phyloP scores from a whole-genome alignment of 2,113 vertebrate genomes.

The Microcebus lehilahytsara region DNA sequence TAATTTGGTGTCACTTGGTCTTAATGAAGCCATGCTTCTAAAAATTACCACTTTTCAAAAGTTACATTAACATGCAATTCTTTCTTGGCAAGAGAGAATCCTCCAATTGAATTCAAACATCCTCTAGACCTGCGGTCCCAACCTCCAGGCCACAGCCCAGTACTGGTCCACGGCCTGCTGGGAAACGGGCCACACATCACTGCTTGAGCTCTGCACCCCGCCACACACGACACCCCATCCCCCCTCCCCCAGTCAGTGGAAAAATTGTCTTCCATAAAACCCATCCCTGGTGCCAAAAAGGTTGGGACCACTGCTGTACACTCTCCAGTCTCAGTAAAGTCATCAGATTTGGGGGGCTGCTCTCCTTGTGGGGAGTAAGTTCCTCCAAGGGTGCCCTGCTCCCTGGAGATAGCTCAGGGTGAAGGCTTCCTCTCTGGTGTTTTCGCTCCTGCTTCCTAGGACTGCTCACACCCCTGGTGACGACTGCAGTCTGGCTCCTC shows the following conservation, averaged over 20 bases:
- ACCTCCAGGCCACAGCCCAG: too few relatives aligned
- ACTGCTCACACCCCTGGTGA: neutral
- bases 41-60: constrained; percentile 25
- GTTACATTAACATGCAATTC: neutral
- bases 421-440: neutral
- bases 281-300: too few relatives aligned
- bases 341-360: neutral
- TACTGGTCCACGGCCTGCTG: too few relatives aligned
- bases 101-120: neutral
- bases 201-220: too few relatives aligned
- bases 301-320: neutral
- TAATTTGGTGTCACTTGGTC: neutral
- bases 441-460: neutral
- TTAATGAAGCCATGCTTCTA: constrained; percentile 31
- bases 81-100: neutral
- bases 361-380: neutral
- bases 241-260: too few relatives aligned
- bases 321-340: neutral
- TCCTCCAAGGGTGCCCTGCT: neutral
- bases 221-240: too few relatives aligned
- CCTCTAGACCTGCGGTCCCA: neutral
- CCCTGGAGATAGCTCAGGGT: neutral
- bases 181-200: too few relatives aligned
- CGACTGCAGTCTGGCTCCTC: neutral
- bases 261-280: too few relatives aligned